Evolutionary conservation across 2,888 invertebrate species (phyloP), one percentile per base, ranked within the genome.

Genomic region (Didymodactylos carnosus): DNA sequence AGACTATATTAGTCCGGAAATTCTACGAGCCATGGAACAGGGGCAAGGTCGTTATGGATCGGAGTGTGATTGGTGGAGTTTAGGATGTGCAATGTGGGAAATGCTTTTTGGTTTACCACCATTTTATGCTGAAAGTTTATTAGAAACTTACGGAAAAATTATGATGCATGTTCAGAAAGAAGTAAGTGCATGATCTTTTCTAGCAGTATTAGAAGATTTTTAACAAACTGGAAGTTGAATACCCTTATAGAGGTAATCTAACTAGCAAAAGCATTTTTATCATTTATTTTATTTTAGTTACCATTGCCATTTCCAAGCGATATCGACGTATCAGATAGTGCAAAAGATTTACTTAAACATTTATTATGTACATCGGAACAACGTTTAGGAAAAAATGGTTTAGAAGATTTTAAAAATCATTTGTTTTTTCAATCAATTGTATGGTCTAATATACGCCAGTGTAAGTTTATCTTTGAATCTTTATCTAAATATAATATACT

Each of bases 51-150:
- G 91, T 80, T 98, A 98, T 82, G 97, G 98, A 0, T 91, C 94
- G 0, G 97, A 98, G 84, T 98, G 97, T 83, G 98, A 98, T 86
- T 99, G 97, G 97, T 98, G 98, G 98, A 95, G 95, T 0, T 86
- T 98, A 77, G 94, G 98, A 73, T 94, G 98, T 41, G 95, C 95
- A 83, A 94, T 97, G 94, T 98, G 92, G 85, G 98, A 98, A 86
- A 97, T 97, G 94, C 84, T 98, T 70, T 98, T 91, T 83, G 98
- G 97, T 7, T 95, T 94, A 86, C 97, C 98, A 73, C 98, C 98
- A 16, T 98, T 98, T 86, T 99, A 98, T 86, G 97, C 97, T 53
- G 98, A 98, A 86, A 94, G 94, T 77, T 86, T 99, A 73, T 94
- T 97, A 75, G 97, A 98, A 86, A 98, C 98, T 0, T 98, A 99